Conservation (phyloP, 1,140 invertebrate species). For the Drosophila nigrodunni region DNA sequence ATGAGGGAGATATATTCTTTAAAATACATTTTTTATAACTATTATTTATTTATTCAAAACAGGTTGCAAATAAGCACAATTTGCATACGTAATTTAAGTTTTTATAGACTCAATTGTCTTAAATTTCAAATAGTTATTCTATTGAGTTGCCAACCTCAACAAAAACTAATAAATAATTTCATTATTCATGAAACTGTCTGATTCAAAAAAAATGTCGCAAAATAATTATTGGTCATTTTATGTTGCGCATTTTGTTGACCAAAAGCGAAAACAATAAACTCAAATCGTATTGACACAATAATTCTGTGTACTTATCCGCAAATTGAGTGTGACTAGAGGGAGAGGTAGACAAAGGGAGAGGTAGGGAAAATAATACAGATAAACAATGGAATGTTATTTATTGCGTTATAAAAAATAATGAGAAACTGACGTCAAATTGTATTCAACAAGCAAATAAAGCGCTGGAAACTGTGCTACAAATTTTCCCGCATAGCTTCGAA, state of each 20-base stretch:
- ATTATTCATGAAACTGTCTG: no score
- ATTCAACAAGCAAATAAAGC: slow-evolving; percentile 4
- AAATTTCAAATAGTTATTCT: no score
- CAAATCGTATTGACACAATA: slow-evolving; percentile 16
- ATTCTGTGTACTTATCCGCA: slow-evolving; percentile 3
- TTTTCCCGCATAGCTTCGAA: not conserved
- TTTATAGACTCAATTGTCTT: no score
- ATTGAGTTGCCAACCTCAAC: no score
- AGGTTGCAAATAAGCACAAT: no score
- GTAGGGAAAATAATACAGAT: not conserved
- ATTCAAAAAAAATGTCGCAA: not conserved
- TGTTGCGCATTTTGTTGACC: slow-evolving; percentile 9
- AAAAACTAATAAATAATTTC: no score
- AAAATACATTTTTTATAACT: no score
- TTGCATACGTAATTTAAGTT: no score
- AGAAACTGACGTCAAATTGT: not conserved
- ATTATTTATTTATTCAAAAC: no score
- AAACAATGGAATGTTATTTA: not conserved
- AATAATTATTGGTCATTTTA: not conserved
- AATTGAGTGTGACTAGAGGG: not conserved
- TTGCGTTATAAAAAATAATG: not conserved
- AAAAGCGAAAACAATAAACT: slow-evolving; percentile 5
- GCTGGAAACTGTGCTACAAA: slow-evolving; percentile 4
- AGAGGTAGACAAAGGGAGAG: not conserved
- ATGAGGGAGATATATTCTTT: no score